A percentile compares a stretch with the other conserved stretches of the same genome.
Conservation (phyloP, 2,888 invertebrate species). For the Cyaniris semiargus region DNA sequence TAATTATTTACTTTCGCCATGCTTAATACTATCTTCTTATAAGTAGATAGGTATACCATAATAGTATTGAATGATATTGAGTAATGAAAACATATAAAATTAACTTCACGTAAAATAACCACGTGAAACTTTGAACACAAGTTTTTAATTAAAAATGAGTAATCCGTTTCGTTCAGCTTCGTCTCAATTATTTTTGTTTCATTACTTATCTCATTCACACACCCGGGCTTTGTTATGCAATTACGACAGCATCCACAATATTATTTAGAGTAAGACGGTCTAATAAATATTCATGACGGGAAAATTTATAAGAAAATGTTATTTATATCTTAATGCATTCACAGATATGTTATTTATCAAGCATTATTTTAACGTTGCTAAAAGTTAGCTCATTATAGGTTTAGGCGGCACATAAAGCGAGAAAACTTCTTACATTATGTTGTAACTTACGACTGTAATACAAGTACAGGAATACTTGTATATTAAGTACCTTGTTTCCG, state of each 20-base stretch:
- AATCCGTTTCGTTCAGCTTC: conserved; percentile 2
- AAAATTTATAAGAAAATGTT: background rate
- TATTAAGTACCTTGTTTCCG: background rate
- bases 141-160: background rate
- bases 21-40: background rate
- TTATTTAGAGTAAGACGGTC: background rate
- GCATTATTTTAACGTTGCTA: background rate
- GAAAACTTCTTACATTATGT: background rate
- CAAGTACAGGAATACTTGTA: background rate
- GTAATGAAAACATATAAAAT: background rate
- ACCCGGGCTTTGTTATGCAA: conserved; percentile 7
- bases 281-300: conserved; percentile 10
- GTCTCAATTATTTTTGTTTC: conserved; percentile 5
- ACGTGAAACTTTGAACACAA: background rate
- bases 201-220: conserved; percentile 18
- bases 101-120: background rate
- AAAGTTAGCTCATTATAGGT: conserved; percentile 4
- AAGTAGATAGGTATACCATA: background rate
- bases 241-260: conserved; percentile 12
- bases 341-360: background rate
- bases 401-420: background rate
- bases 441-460: background rate
- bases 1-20: background rate
- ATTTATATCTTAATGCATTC: background rate
- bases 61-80: background rate